Evolutionary conservation across 2,888 invertebrate species (phyloP).

Genomic region (Chymomyza caudatula): DNA sequence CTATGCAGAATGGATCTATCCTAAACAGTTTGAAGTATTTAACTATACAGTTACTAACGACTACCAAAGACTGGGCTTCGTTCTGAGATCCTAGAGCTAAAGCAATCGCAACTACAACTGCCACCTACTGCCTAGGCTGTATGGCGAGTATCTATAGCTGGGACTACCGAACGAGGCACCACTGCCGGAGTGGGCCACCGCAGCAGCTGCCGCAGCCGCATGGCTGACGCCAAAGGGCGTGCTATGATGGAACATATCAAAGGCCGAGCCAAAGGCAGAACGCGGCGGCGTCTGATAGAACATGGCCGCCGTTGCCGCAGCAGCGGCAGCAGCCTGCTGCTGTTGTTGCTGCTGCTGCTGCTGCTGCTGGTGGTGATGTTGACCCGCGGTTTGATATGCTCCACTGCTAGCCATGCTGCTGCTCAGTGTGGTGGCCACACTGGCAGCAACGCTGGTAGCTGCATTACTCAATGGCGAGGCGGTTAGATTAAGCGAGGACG

Average conservation of each 20-base stretch:
- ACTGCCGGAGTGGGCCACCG: conserved; percentile 68
- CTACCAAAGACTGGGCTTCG: conserved; percentile 18
- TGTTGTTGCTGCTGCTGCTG: conserved; percentile 48
- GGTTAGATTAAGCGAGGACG: conserved; percentile 68
- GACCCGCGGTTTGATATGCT: conserved; percentile 66
- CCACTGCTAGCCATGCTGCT: conserved; percentile 42
- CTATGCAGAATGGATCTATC: background rate
- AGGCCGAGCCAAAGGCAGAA: conserved; percentile 75
- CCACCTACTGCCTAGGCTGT: conserved; percentile 78
- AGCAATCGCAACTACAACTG: conserved; percentile 62
- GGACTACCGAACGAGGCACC: conserved; percentile 76
- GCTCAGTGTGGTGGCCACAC: conserved; percentile 50
- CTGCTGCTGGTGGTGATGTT: conserved; percentile 37
- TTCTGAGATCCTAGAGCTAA: conserved; percentile 7
- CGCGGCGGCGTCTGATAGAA: conserved; percentile 78
- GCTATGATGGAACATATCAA: conserved; percentile 78
- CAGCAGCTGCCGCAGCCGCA: conserved; percentile 71
- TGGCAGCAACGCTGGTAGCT: conserved; percentile 34
- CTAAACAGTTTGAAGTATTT: conserved; percentile 26
- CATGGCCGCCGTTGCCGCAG: conserved; percentile 74
- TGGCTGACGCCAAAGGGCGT: conserved; percentile 77
- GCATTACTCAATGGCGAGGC: conserved; percentile 73
- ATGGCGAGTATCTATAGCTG: conserved; percentile 78
- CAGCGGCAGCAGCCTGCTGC: conserved; percentile 70
- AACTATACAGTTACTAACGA: conserved; percentile 14